Conservation (phyloP, 1,140 invertebrate genomes). For the Epicauta chinensis region DNA sequence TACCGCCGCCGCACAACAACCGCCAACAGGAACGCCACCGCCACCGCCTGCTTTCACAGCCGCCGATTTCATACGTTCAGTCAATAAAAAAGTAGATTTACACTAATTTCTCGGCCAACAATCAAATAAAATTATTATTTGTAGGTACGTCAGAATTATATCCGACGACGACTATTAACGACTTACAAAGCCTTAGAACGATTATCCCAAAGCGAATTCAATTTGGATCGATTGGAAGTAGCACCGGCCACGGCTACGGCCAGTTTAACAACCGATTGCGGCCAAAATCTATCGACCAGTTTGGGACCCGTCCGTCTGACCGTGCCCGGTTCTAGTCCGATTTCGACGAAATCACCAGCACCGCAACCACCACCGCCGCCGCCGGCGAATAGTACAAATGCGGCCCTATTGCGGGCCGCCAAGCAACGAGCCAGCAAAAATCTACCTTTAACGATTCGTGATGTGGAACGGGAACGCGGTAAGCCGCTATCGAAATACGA, state of each 20-base stretch:
- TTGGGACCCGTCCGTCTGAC: slow-evolving; percentile 47
- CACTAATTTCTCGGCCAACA: not conserved
- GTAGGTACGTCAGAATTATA: slow-evolving; percentile 67
- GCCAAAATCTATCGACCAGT: slow-evolving; percentile 32
- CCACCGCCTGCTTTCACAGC: slow-evolving; percentile 55
- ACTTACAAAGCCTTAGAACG: slow-evolving; percentile 76
- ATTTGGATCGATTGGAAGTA: slow-evolving; percentile 66
- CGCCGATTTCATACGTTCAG: slow-evolving; percentile 67
- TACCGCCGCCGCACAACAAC: slow-evolving; percentile 41
- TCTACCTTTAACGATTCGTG: slow-evolving; percentile 62
- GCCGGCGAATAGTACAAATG: slow-evolving; percentile 35
- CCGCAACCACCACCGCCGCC: slow-evolving; percentile 13
- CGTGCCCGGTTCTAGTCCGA: slow-evolving; percentile 47
- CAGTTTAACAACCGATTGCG: slow-evolving; percentile 37
- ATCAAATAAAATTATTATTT: slow-evolving; percentile 13
- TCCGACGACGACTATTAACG: slow-evolving; percentile 64
- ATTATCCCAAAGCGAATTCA: slow-evolving; percentile 76
- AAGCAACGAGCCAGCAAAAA: slow-evolving; percentile 48
- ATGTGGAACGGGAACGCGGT: slow-evolving; percentile 74
- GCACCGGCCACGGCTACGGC: slow-evolving; percentile 45
- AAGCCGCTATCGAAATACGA: slow-evolving; percentile 81
- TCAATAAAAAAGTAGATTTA: slow-evolving; percentile 69
- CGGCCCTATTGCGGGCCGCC: slow-evolving; percentile 41
- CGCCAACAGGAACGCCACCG: slow-evolving; percentile 46
- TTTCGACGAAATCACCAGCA: slow-evolving; percentile 33